A percentile compares a stretch with the other conserved stretches of the same genome.
These are phyloP conservation scores for Acleris laterana DNA, from an alignment of 2,888 invertebrate species.

Conservation along the genomic window DNA sequence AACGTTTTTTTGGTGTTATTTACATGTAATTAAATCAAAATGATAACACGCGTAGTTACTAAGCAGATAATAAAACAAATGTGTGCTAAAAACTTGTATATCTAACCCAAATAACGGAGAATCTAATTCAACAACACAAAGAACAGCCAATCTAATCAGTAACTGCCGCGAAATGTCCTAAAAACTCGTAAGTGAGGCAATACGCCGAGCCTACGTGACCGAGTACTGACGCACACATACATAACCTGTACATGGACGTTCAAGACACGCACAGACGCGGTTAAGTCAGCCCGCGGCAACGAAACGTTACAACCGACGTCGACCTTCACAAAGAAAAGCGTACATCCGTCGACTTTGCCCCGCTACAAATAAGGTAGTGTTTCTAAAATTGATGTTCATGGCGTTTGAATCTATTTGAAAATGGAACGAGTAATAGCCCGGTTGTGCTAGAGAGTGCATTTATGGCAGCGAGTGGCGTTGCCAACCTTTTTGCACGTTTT, in stretches of 20 bases:
- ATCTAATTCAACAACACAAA: conserved; percentile 44
- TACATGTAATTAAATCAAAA: not conserved
- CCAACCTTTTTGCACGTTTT: conserved; percentile 74
- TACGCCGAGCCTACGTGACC: conserved; percentile 80
- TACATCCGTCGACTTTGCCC: conserved; percentile 62
- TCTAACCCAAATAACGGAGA: conserved; percentile 46
- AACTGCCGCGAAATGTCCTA: conserved; percentile 55
- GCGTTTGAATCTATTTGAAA: conserved; percentile 47
- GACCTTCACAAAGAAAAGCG: conserved; percentile 80
- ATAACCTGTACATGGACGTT: conserved; percentile 50
- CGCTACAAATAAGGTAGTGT: conserved; percentile 43
- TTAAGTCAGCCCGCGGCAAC: conserved; percentile 54
- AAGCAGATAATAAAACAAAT: not conserved
- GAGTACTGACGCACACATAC: conserved; percentile 68
- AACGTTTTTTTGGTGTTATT: too few relatives aligned
- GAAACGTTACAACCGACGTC: conserved; percentile 60
- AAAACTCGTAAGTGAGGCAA: conserved; percentile 57
- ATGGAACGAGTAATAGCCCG: conserved; percentile 63
- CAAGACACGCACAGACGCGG: conserved; percentile 66
- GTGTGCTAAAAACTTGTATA: not conserved
- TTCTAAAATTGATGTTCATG: conserved; percentile 46
- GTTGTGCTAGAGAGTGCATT: conserved; percentile 83
- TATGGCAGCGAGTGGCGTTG: conserved; percentile 74
- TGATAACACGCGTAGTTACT: not conserved
- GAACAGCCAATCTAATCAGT: conserved; percentile 45